Conservation (phyloP, 64 coral and sea anemone species). For the Stichodactyla mertensii region DNA sequence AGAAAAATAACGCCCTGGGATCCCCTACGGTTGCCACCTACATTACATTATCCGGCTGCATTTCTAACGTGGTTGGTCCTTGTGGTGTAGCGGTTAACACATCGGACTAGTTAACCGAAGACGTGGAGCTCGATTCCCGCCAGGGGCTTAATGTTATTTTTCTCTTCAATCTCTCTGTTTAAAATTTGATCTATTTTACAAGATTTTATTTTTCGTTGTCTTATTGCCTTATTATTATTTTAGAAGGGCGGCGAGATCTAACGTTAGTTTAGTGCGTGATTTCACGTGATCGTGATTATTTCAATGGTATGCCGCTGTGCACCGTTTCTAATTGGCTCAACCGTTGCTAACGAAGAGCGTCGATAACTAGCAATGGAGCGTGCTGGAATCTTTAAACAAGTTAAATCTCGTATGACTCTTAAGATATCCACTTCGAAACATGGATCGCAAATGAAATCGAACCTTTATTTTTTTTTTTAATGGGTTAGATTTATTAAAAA, state of each 20-base stretch:
- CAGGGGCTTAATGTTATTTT: too few species aligned
- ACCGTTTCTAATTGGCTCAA: slow-evolving; percentile 11
- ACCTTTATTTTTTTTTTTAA: neutral
- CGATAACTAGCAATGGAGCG: neutral
- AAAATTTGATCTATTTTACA: too few species aligned
- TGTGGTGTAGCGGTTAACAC: too few species aligned
- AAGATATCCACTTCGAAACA: neutral
- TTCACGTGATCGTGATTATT: neutral
- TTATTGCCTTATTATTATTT: neutral
- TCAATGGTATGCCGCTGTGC: neutral
- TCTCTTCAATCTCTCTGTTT: too few species aligned
- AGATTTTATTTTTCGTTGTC: too few species aligned
- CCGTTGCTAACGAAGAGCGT: slow-evolving; percentile 21
- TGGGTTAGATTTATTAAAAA: neutral
- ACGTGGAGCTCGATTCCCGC: too few species aligned
- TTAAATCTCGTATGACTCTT: neutral
- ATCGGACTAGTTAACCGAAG: too few species aligned
- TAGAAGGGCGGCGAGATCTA: neutral
- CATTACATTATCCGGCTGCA: too few species aligned
- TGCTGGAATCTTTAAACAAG: neutral
- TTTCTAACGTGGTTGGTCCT: too few species aligned
- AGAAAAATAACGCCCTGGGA: too few species aligned
- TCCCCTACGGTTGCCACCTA: too few species aligned
- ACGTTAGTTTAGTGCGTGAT: neutral
- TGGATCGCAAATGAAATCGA: neutral